Evolutionary conservation across 30 jellyfish, hydroid and myxozoan genomes (phyloP), one percentile per base, ranked within the genome.

Genomic region (Phacellophora camtschatica): DNA sequence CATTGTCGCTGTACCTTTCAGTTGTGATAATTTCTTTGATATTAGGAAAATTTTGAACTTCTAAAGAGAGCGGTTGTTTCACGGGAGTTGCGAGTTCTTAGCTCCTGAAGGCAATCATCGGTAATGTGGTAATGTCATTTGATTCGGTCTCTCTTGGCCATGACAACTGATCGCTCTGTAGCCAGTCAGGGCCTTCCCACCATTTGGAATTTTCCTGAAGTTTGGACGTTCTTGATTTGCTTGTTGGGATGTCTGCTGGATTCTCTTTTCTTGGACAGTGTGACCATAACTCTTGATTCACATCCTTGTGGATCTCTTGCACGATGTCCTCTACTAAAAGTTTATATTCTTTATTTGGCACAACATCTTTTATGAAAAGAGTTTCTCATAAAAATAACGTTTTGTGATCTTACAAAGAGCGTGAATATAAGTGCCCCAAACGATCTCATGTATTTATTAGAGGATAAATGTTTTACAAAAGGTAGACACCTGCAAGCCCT

Each of bases 241-340:
- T 18, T 5, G 82, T 37, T 9, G 82, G 73, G 12, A 78, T 59
- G 64, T 78, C 82, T 5, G 90, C 90, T 1, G 90, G 90, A 32
- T 63, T 76, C n/a, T 76, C 80, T 12, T 39, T 29, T 4, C 80
- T 53, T 30, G 88, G 69, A 25, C 53, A 36, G 54, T 61, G 90
- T 24, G 42, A 10, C 90, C 88, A 76, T 1, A 3, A 4, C 4
- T 42, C 48, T 1, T 13, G 32, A 16, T 16, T 30, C 19, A 55
- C 77, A 1, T 29, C 5, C 51, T 58, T 39, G 25, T 53, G 7
- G 1, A 76, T 76, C 39, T 76, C 71, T 46, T 37, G 71, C 2
- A 58, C 82, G 5, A 82, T 1, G 28, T 78, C 63, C 28, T 59
- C 82, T 23, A 78, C 82, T 19, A 43, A 78, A 1, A 39, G 19